phyloP scores from a whole-genome alignment of 2,113 vertebrate genomes.

The Malaclemys terrapin region DNA sequence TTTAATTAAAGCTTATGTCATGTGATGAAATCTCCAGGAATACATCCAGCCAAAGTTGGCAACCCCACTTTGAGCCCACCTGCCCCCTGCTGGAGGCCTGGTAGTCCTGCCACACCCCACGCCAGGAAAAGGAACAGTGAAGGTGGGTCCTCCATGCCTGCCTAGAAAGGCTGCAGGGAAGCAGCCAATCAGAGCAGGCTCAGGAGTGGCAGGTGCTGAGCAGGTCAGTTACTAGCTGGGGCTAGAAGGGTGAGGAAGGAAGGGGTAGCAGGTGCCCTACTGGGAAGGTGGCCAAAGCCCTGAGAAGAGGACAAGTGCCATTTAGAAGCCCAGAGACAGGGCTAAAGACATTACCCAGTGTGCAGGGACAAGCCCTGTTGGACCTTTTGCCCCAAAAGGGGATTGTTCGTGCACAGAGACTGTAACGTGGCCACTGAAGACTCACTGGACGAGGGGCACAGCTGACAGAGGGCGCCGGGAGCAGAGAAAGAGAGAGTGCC shows the following conservation, averaged over 20 bases:
- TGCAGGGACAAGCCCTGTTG: not conserved
- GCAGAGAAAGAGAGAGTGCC: too few species aligned
- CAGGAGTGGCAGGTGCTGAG: not conserved
- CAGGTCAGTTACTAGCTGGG: not conserved
- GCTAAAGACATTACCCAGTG: not conserved
- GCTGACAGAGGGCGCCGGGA: not conserved
- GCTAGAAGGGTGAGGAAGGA: too few species aligned
- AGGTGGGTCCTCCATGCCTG: not conserved
- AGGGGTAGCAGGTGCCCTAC: too few species aligned
- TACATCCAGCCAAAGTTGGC: too few species aligned
- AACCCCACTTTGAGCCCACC: too few species aligned
- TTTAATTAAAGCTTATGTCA: too few species aligned
- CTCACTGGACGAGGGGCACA: not conserved
- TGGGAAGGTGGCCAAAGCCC: too few species aligned
- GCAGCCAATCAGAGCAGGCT: not conserved
- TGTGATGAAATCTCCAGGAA: too few species aligned
- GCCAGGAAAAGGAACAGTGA: not conserved
- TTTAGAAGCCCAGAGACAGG: not conserved
- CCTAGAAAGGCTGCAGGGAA: not conserved
- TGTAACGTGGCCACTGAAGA: not conserved
- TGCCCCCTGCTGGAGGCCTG: not conserved
- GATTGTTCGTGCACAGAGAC: not conserved
- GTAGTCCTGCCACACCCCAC: not conserved
- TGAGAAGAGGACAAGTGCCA: not conserved
- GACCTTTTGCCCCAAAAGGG: not conserved